A percentile compares a stretch with the other conserved stretches of the same genome.
Conservation (phyloP, 2,888 invertebrate genomes). For the Altica lythri region DNA sequence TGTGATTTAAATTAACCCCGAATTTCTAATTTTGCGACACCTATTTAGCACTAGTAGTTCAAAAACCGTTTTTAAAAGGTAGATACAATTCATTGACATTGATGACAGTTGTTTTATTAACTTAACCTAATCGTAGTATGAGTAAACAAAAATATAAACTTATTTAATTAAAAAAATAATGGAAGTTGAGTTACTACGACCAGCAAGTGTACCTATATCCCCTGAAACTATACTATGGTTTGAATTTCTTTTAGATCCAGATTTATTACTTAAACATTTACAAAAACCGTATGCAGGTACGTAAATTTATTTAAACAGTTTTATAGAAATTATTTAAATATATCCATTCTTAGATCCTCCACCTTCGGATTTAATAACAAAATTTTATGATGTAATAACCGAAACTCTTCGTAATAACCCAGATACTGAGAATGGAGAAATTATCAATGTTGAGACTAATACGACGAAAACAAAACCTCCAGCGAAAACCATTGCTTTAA, state of each 20-base stretch:
- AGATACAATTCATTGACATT: too few relatives aligned
- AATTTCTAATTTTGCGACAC: too few relatives aligned
- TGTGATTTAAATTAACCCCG: too few relatives aligned
- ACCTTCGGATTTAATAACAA: conserved; percentile 80
- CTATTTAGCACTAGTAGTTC: too few relatives aligned
- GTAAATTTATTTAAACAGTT: conserved; percentile 10
- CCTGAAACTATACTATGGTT: conserved; percentile 89
- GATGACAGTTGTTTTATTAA: too few relatives aligned
- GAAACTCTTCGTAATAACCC: conserved; percentile 59
- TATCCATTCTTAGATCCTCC: conserved; percentile 70
- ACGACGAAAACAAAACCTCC: conserved; percentile 66
- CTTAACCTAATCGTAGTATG: too few relatives aligned
- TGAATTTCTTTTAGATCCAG: conserved; percentile 88
- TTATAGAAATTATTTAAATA: not conserved
- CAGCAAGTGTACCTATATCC: conserved; percentile 82
- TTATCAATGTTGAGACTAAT: conserved; percentile 48
- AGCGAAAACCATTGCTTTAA: conserved; percentile 73
- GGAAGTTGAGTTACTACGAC: conserved; percentile 80
- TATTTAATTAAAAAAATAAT: conserved; percentile 59
- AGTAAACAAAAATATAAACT: too few relatives aligned
- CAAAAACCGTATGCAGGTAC: conserved; percentile 75
- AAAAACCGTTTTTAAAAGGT: too few relatives aligned
- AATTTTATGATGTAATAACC: conserved; percentile 80
- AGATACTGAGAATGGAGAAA: conserved; percentile 53
- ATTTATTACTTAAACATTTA: conserved; percentile 79